Base-by-base conservation (phyloP, 1,140 invertebrate genomes). In the Pseudomyrmex pallidus region DNA sequence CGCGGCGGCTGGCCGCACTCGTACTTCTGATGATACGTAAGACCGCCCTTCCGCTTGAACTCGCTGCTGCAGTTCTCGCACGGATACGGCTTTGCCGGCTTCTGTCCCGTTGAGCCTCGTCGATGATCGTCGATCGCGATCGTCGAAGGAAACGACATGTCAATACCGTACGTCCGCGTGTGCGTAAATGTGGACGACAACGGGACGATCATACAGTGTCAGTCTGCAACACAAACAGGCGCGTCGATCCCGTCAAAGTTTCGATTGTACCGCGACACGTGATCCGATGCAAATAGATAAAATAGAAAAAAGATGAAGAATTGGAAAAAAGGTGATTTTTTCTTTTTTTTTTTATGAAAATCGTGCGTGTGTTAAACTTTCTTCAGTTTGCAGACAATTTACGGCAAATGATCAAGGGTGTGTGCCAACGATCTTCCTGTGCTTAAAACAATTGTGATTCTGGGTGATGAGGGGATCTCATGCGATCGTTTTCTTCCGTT, bases 1-100 rank as follows among this genome's bases (percentile, higher is more conserved):
- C 95, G 95, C 3, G 96, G 96, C 82, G 95, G 93, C 85, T 96
- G 95, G 20, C 96, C 95, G 91, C 96, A 96, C 88, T 96, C 96
- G 89, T 95, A 96, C 87, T 95, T 96, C 85, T 95, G 95, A 90
- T 96, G 96, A 76, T 95, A 93, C 83, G 94, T 94, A 46, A 96
- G 56, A 17, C 87, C 86, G 9, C 87, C 87, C 17, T 90, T 90
- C 8, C 78, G 74, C 35, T 72, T 92, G 85, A 89, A 90, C 5
- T 56, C 64, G 25, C 87, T 89, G 59, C 9, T 80, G 57, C 90
- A 90, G 3, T 82, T 83, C 1, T 20, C 1, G 46, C 90, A 90
- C 1, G 89, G 89, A 22, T 84, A 89, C 25, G 76, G 84, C 44
- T 59, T 22, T 2, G 1, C 35, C 52, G 13, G 35, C 13, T 0